phyloP scores from a whole-genome alignment of 2,888 invertebrate species.

The Brenthis hecate region DNA sequence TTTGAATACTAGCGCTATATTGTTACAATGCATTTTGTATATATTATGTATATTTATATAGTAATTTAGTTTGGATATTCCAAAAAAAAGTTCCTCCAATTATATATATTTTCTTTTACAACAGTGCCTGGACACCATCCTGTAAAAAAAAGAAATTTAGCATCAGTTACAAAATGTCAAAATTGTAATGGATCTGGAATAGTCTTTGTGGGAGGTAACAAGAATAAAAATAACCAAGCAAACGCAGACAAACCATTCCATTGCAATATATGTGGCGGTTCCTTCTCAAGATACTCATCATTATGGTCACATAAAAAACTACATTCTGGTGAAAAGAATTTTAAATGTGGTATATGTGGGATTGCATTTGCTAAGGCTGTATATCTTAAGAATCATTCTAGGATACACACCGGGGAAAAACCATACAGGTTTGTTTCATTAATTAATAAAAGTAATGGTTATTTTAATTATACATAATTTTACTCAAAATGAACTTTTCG shows the following conservation, averaged over 20 bases:
- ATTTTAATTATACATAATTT: no score
- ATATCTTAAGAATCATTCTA: slow-evolving; percentile 93
- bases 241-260: slow-evolving; percentile 91
- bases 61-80: no score
- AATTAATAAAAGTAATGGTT: no score
- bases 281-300: slow-evolving; percentile 92
- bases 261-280: slow-evolving; percentile 93
- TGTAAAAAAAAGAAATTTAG: slow-evolving; percentile 91
- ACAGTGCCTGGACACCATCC: slow-evolving; percentile 82
- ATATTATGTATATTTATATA: no score
- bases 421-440: slow-evolving; percentile 65
- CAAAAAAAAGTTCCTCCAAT: not conserved
- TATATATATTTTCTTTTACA: not conserved
- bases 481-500: no score
- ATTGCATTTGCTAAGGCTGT: slow-evolving; percentile 94
- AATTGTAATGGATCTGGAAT: slow-evolving; percentile 95
- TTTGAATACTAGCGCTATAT: no score
- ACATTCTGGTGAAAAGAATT: slow-evolving; percentile 92
- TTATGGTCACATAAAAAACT: slow-evolving; percentile 94
- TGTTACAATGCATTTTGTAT: no score
- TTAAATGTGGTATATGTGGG: slow-evolving; percentile 94
- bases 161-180: slow-evolving; percentile 92
- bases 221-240: slow-evolving; percentile 82
- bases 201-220: slow-evolving; percentile 88
- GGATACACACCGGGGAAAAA: slow-evolving; percentile 91